Base-by-base conservation (phyloP, 2,888 invertebrate species). In the Andrena chrysosceles region DNA sequence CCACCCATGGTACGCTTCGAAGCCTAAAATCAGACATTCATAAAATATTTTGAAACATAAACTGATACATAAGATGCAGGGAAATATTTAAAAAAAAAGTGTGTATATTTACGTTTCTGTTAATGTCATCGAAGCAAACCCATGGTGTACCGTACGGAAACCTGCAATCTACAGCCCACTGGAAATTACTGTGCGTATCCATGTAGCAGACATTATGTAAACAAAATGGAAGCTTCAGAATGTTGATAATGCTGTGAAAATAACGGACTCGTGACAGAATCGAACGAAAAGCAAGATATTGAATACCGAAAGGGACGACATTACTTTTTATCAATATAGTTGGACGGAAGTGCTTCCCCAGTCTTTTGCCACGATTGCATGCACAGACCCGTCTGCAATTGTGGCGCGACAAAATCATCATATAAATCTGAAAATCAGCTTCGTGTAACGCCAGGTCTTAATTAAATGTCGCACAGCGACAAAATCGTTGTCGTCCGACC, bases 111-210 rank as follows among this genome's bases (percentile, higher is more conserved):
- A 97, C 98, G 94, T 97, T 97, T 95, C 99, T 95, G 93, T 99
- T 99, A 77, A 99, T 98, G 92, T 99, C 99, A 3, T 98, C 99
- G 16, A 99, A 96, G 93, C 99, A 99, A 85, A 97, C 96, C 97
- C 98, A 98, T 86, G 95, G 95, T 83, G 95, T 42, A 93, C 92
- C 89, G 95, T 94, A 74, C 95, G 94, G 86, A 94, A 94, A 0
- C 94, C 94, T 7, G 95, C 94, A 0, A 96, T 95, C 33, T 7
- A 97, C 96, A 3, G 97, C 97, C 97, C 98, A 98, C 93, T 98
- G 98, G 0, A 98, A 98, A 93, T 98, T 98, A 93, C 98, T 98
- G 78, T 95, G 94, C 79, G 96, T 96, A 0, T 96, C 96, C 16
- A 95, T 95, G 90, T 97, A 97, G 33, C 94, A 94, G 90, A 96